A percentile compares a stretch with the other conserved stretches of the same genome.
phyloP scores from a whole-genome alignment of 2,888 invertebrate species.

The Eilema sororculum region DNA sequence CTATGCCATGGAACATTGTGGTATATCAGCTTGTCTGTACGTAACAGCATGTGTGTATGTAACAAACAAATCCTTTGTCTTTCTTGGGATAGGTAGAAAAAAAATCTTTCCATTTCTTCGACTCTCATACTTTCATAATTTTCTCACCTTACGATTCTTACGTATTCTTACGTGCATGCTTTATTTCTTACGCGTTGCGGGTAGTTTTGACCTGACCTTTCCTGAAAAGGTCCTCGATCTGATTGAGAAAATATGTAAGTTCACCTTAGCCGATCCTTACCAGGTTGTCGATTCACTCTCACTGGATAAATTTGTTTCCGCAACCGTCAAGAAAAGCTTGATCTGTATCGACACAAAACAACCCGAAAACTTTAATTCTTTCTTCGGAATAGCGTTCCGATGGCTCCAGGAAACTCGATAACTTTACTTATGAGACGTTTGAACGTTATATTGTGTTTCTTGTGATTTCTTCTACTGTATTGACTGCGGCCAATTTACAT shows the following conservation, averaged over 20 bases:
- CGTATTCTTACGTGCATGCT: neutral
- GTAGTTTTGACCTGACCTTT: neutral
- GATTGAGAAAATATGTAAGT: no score
- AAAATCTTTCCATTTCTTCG: neutral
- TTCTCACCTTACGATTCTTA: no score
- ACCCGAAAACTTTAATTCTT: conserved; percentile 1
- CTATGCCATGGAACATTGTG: neutral
- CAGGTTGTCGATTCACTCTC: neutral
- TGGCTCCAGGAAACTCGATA: no score
- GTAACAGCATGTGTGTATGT: no score
- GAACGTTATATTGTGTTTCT: no score
- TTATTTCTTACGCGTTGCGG: neutral
- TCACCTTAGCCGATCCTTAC: neutral
- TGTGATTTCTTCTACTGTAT: no score
- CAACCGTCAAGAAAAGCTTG: neutral
- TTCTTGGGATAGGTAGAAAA: neutral
- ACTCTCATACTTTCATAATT: neutral
- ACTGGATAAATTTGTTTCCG: neutral
- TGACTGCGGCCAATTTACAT: no score
- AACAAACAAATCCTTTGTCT: neutral
- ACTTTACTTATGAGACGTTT: neutral
- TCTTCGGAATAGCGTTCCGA: neutral
- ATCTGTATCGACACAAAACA: neutral
- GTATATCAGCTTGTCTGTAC: neutral
- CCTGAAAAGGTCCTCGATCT: neutral